These are phyloP conservation scores for Melipona beecheii DNA, from an alignment of 2,888 invertebrate genomes.

Conservation along the genomic window DNA sequence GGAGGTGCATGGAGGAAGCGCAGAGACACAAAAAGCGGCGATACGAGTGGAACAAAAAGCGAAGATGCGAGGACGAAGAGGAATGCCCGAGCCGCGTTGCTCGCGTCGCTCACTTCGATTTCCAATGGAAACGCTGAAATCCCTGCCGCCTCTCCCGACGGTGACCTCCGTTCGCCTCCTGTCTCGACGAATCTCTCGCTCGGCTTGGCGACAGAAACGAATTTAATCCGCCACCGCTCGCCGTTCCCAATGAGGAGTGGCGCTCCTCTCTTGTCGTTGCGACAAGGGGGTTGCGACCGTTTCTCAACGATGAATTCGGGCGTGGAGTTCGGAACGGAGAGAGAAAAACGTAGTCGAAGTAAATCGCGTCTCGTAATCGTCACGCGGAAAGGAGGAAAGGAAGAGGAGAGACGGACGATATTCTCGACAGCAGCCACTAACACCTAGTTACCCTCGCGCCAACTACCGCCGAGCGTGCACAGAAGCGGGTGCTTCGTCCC, in stretches of 20 bases:
- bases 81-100: constrained; percentile 16
- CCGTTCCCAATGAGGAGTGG: constrained; percentile 5
- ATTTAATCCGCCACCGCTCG: constrained; percentile 30
- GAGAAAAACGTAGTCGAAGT: neutral
- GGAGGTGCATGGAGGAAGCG: constrained; percentile 71
- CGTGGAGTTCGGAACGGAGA: neutral
- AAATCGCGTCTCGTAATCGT: constrained; percentile 20
- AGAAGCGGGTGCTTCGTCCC: neutral
- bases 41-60: constrained; percentile 57
- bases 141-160: neutral
- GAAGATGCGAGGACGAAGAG: constrained; percentile 60
- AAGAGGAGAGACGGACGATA: neutral
- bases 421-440: neutral
- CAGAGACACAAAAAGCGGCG: constrained; percentile 72
- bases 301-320: neutral
- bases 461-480: constrained; percentile 1
- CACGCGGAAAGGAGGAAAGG: neutral
- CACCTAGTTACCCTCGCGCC: constrained; percentile 8
- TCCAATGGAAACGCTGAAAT: constrained; percentile 60
- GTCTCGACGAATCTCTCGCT: constrained; percentile 56
- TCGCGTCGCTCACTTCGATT: constrained; percentile 33
- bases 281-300: neutral
- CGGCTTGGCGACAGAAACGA: constrained; percentile 26
- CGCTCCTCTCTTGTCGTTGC: neutral
- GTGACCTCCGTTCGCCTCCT: constrained; percentile 63